phyloP scores from a whole-genome alignment of 2,797 vertebrate genomes.

The Uromys caudimaculatus region DNA sequence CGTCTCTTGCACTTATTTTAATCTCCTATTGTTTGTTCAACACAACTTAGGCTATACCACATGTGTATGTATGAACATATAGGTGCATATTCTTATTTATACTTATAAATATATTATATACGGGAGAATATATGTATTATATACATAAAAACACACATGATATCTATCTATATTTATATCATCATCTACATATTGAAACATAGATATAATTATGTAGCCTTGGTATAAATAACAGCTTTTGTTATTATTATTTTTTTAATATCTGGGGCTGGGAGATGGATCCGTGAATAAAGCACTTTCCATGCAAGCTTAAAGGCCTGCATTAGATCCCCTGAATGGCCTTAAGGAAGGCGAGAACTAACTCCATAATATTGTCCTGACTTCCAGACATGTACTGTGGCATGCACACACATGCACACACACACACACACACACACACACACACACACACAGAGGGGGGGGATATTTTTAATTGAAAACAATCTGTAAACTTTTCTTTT shows the following conservation, averaged over 20 bases:
- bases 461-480: not conserved
- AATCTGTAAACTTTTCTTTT: conserved; percentile 10
- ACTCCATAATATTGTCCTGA: not conserved
- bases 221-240: not conserved
- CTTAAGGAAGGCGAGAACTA: not conserved
- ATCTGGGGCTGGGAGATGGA: not conserved
- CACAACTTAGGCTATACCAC: not conserved
- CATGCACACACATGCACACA: not conserved
- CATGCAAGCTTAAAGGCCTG: not conserved
- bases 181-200: not conserved
- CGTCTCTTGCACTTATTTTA: not conserved
- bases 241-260: not conserved
- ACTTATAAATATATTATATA: not conserved
- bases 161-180: not conserved
- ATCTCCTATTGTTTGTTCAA: not conserved
- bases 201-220: not conserved
- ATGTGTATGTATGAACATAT: not conserved
- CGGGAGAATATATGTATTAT: not conserved
- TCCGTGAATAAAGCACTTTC: not conserved
- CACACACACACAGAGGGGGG: not conserved
- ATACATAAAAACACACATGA: not conserved
- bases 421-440: not conserved
- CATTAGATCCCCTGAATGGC: not conserved
- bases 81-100: not conserved
- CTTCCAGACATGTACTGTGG: not conserved